Conservation (phyloP, 2,888 invertebrate genomes). For the Hypselothyrea guttata region DNA sequence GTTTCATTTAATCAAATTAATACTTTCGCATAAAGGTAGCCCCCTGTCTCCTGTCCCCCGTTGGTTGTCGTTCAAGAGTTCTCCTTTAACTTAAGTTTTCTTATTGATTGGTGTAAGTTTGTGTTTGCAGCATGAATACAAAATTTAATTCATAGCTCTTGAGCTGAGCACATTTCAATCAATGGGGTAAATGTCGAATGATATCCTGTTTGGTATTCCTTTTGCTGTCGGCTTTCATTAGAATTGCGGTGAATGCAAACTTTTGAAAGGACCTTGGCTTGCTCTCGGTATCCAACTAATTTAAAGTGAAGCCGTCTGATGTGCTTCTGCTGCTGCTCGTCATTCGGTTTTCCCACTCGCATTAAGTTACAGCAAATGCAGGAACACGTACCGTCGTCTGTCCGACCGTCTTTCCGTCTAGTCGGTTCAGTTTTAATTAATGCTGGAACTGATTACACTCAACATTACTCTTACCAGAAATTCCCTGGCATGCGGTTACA, state of each 20-base stretch:
- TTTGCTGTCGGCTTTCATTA: conserved; percentile 35
- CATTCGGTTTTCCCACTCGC: conserved; percentile 5
- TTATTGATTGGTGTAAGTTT: conserved; percentile 53
- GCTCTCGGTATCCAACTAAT: conserved; percentile 9
- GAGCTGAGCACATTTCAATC: conserved; percentile 30
- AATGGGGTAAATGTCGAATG: conserved; percentile 15
- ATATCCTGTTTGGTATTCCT: conserved; percentile 18
- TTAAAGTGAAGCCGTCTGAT: conserved; percentile 14
- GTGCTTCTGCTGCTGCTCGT: neutral
- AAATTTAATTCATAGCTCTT: conserved; percentile 48
- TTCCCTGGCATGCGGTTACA: conserved; percentile 35
- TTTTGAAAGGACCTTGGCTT: conserved; percentile 16
- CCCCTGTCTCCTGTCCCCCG: conserved; percentile 49
- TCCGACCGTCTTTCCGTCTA: conserved; percentile 41
- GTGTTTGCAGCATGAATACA: conserved; percentile 30
- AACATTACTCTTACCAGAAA: conserved; percentile 9
- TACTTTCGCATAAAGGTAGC: conserved; percentile 17
- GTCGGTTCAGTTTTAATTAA: conserved; percentile 66
- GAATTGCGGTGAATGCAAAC: conserved; percentile 45
- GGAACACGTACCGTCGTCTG: conserved; percentile 44
- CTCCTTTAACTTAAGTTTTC: conserved; percentile 24
- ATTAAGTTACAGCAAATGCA: conserved; percentile 39
- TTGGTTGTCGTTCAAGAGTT: conserved; percentile 53
- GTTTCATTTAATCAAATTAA: conserved; percentile 76
- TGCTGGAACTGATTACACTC: conserved; percentile 56